Base-by-base conservation (phyloP, 2,888 invertebrate genomes). In the Pheosia tremula region DNA sequence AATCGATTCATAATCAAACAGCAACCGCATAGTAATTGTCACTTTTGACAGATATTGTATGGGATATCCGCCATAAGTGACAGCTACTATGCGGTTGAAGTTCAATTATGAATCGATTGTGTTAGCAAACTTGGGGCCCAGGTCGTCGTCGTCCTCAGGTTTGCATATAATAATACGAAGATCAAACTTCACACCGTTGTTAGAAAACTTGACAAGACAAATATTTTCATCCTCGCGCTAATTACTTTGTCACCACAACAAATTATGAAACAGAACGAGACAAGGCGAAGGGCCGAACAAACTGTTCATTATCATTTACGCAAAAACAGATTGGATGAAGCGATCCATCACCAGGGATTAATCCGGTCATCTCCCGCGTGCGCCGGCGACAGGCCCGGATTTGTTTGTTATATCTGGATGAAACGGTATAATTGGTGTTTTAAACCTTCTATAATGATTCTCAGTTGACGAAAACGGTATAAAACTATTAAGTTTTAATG, bases 281-380 rank as follows among this genome's bases (percentile, higher is more conserved):
- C 62, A 66, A 37, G 68, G 68, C 74, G 79, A 74, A 74, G 69
- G 66, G 67, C 69, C 66, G 68, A 68, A 74, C 74, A 77, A 74
- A 77, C 81, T 80, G 81, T 85, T 83, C 84, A 80, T 85, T 84
- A 81, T 84, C 84, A 84, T 87, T 86, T 83, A 79, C 70, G 77
- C 81, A 86, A 85, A 84, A 85, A 85, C 86, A 82, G 82, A 83
- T 84, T 78, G 71, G 74, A 74, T 64, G 69, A 75, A 75, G 82
- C 80, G 78, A 88, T 87, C 87, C 84, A 87, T 88, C 88, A 88
- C 72, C 76, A 64, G 69, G 85, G 87, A 86, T 88, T 87, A 87
- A 81, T 69, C 71, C 67, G 47, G 47, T 56, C 47, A 38, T 49
- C 57, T 38, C 9, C 36, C 43, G 41, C 47, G 45, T 36, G 37